phyloP scores from a whole-genome alignment of 2,888 invertebrate species.

The Tipula confusa region DNA sequence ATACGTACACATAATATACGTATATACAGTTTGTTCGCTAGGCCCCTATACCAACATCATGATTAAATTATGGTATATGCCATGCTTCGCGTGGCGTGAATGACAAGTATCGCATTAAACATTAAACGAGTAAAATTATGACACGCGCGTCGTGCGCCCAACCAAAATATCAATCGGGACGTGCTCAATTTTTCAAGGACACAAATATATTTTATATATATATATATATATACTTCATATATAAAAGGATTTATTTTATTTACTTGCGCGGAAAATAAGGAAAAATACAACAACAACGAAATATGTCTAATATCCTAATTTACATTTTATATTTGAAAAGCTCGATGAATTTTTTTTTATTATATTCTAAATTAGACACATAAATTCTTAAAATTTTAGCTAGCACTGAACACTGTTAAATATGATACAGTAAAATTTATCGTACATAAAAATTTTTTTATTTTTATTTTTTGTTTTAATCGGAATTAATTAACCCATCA shows the following conservation, averaged over 20 bases:
- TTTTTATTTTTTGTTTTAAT: neutral
- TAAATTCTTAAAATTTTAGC: no score
- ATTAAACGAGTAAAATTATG: neutral
- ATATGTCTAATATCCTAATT: no score
- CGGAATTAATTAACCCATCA: conserved; percentile 9
- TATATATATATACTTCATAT: no score
- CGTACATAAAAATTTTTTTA: neutral
- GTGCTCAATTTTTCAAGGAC: neutral
- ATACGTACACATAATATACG: no score
- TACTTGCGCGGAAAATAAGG: neutral
- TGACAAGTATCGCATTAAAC: neutral
- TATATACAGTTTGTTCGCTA: no score
- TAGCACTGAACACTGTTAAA: no score
- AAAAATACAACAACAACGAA: no score
- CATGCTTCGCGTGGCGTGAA: neutral
- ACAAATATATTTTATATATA: neutral
- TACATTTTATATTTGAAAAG: no score
- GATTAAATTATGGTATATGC: no score
- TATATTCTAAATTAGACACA: no score
- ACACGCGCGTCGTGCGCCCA: neutral
- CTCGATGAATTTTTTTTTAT: no score
- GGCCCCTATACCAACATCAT: no score
- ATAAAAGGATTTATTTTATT: neutral
- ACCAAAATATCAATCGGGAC: neutral
- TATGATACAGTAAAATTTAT: neutral